phyloP scores from a whole-genome alignment of 2,113 vertebrate species.

The Pseudopodoces humilis region DNA sequence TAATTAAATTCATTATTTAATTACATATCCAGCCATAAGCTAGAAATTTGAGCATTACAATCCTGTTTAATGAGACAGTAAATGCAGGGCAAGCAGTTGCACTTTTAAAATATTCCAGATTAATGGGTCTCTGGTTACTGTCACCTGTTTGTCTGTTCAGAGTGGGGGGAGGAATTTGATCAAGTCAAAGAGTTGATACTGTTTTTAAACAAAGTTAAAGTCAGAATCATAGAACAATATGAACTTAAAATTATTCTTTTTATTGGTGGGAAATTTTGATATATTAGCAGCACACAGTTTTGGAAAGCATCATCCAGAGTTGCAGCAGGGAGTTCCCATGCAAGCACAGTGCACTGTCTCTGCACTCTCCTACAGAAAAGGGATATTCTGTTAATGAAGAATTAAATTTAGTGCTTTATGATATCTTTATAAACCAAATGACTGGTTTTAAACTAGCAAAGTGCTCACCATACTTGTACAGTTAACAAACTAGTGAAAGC shows the following conservation, averaged over 20 bases:
- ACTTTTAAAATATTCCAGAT: not conserved
- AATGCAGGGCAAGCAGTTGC: not conserved
- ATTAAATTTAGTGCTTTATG: not conserved
- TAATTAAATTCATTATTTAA: not conserved
- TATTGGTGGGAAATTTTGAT: not conserved
- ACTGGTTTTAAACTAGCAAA: not conserved
- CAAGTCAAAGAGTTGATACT: not conserved
- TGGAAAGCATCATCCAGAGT: not conserved
- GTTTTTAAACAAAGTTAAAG: not conserved
- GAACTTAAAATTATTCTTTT: not conserved
- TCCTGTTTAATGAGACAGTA: not conserved
- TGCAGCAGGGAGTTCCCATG: not conserved
- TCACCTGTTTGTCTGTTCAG: not conserved
- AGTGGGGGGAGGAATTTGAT: not conserved
- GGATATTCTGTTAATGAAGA: not conserved
- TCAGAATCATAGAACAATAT: not conserved
- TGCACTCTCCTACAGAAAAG: not conserved
- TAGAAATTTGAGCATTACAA: not conserved
- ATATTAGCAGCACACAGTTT: not conserved
- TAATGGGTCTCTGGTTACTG: not conserved
- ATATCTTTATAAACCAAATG: not conserved
- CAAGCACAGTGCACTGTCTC: accelerated
- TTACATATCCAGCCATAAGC: not conserved
- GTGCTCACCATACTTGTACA: not conserved
- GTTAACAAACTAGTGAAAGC: not conserved